Conservation (phyloP, 2,113 vertebrate species). For the Charadrius vociferus region DNA sequence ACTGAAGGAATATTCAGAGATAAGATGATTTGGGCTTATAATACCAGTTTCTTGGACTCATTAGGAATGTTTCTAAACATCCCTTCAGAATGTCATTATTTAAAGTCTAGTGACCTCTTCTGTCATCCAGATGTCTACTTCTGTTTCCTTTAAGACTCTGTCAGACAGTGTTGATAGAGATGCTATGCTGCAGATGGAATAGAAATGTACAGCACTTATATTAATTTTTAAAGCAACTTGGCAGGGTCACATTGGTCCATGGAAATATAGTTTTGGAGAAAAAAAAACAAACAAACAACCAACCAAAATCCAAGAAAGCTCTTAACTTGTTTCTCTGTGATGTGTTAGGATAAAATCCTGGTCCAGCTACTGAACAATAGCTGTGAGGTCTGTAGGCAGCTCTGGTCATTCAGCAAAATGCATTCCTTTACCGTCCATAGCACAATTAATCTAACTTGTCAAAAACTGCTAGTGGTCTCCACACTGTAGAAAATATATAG, state of each 20-base stretch:
- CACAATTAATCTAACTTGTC: neutral
- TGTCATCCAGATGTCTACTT: neutral
- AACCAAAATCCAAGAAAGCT: neutral
- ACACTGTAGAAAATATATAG: neutral
- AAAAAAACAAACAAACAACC: no score
- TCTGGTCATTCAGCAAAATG: neutral
- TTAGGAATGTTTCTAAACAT: conserved; percentile 1
- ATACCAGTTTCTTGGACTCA: neutral
- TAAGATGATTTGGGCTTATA: neutral
- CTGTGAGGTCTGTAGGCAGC: neutral
- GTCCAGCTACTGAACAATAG: neutral
- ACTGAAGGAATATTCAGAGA: neutral
- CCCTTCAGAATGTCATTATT: neutral
- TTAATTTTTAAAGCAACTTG: neutral
- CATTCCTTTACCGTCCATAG: neutral
- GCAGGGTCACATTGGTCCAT: neutral
- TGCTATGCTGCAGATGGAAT: neutral
- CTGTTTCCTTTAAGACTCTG: neutral
- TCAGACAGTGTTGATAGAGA: neutral
- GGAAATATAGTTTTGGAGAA: neutral
- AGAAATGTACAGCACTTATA: neutral
- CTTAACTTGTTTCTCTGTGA: neutral
- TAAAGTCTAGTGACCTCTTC: conserved; percentile 7
- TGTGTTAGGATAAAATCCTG: neutral
- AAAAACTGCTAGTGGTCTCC: neutral